A percentile compares a stretch with the other conserved stretches of the same genome.
phyloP scores from a whole-genome alignment of 2,113 vertebrate genomes.

The Nannospalax galili region DNA sequence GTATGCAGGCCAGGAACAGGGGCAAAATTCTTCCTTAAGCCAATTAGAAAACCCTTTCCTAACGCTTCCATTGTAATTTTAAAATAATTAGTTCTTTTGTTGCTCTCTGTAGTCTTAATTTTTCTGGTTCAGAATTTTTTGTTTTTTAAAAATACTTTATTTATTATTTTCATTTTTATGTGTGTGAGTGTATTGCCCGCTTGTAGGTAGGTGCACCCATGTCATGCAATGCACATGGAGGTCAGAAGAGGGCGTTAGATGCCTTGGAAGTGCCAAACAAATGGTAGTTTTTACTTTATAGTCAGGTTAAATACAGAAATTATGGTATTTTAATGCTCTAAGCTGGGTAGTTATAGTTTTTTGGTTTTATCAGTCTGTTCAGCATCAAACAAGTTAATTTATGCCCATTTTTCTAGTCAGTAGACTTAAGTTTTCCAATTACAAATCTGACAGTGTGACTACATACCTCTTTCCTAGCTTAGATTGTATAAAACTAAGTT shows the following conservation, averaged over 20 bases:
- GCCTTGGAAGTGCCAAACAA: background rate
- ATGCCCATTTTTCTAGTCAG: background rate
- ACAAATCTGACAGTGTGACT: background rate
- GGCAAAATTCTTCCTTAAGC: too few species aligned
- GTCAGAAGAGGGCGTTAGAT: background rate
- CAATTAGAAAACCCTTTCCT: too few species aligned
- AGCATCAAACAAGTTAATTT: background rate
- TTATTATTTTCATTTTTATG: too few species aligned
- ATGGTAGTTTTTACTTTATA: background rate
- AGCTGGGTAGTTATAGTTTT: background rate
- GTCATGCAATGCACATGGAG: background rate
- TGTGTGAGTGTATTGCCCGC: background rate
- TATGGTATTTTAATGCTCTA: background rate
- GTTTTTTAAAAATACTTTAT: background rate
- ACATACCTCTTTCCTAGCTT: background rate
- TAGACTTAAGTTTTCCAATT: background rate
- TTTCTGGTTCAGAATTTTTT: too few species aligned
- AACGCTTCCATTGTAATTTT: too few species aligned
- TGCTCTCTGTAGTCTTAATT: too few species aligned
- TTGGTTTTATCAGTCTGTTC: background rate
- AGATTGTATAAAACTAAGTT: background rate
- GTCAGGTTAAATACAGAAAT: background rate
- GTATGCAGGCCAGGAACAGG: too few species aligned
- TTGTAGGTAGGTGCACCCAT: background rate
- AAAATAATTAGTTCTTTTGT: too few species aligned